A percentile compares a stretch with the other conserved stretches of the same genome.
Conservation (phyloP, 30 jellyfish, hydroid and myxozoan genomes). For the Hydractinia echinata region DNA sequence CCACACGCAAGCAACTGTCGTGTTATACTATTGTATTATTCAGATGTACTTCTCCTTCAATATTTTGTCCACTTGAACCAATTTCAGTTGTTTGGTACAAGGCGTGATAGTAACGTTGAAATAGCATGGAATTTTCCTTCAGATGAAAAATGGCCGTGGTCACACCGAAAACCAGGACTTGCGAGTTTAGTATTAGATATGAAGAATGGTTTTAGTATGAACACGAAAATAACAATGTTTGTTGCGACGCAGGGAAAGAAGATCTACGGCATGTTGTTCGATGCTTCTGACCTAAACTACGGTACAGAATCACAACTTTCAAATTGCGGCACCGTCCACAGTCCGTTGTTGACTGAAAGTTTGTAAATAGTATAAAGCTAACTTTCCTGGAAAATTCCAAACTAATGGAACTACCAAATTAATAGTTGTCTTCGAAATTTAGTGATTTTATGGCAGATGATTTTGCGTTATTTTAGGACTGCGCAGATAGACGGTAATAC, state of each 20-base stretch:
- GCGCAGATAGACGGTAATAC: no score
- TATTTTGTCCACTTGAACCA: slow-evolving; percentile 32
- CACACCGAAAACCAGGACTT: slow-evolving; percentile 49
- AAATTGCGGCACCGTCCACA: not conserved
- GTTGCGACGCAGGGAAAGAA: slow-evolving; percentile 39
- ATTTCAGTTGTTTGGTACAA: slow-evolving; percentile 32
- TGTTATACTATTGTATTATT: slow-evolving; percentile 31
- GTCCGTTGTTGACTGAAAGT: no score
- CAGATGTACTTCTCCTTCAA: slow-evolving; percentile 21
- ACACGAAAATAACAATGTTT: slow-evolving; percentile 25
- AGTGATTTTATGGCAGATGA: no score
- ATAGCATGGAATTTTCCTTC: slow-evolving; percentile 42
- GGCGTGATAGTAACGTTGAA: slow-evolving; percentile 1
- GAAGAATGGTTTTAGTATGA: slow-evolving; percentile 29
- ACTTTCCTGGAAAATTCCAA: no score
- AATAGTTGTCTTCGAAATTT: no score
- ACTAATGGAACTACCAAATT: no score
- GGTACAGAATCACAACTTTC: not conserved
- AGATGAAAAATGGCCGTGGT: slow-evolving; percentile 53
- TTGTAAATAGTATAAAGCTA: no score
- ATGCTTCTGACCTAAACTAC: slow-evolving; percentile 39
- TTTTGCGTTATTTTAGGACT: no score
- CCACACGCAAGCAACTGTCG: slow-evolving; percentile 25
- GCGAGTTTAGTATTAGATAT: slow-evolving; percentile 27
- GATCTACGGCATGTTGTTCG: slow-evolving; percentile 27